Evolutionary conservation across 2,888 invertebrate genomes (phyloP).

Genomic region (Dascillus cervinus): DNA sequence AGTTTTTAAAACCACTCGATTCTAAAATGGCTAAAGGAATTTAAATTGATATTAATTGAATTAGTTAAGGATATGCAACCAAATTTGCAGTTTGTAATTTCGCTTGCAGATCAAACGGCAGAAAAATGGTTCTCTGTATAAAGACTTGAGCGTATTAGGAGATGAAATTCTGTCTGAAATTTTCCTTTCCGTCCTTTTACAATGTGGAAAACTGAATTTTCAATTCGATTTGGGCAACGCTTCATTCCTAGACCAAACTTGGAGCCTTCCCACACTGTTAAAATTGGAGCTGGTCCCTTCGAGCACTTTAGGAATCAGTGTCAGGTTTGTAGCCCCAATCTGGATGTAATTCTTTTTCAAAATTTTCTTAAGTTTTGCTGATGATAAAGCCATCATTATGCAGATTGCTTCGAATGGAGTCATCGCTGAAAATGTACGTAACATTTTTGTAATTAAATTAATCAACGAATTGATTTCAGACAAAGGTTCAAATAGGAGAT

Average conservation of each 20-base stretch:
- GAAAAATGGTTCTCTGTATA: slow-evolving; percentile 26
- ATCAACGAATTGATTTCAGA: slow-evolving; percentile 39
- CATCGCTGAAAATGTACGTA: slow-evolving; percentile 55
- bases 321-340: slow-evolving; percentile 40
- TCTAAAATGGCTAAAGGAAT: too few relatives aligned
- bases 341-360: slow-evolving; percentile 1
- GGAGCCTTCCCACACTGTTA: slow-evolving; percentile 50
- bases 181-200: slow-evolving; percentile 48
- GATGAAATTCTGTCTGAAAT: slow-evolving; percentile 57
- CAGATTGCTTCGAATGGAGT: slow-evolving; percentile 52
- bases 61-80: too few relatives aligned
- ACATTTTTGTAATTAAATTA: slow-evolving; percentile 1
- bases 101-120: slow-evolving; percentile 13
- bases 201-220: slow-evolving; percentile 46
- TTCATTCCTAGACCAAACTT: slow-evolving; percentile 55
- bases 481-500: slow-evolving; percentile 53
- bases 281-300: slow-evolving; percentile 56
- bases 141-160: slow-evolving; percentile 47
- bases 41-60: too few relatives aligned
- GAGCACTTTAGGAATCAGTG: slow-evolving; percentile 51
- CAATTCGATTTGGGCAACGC: slow-evolving; percentile 48
- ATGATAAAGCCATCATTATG: slow-evolving; percentile 52
- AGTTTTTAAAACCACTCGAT: too few relatives aligned
- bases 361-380: slow-evolving; percentile 45
- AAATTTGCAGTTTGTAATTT: slow-evolving; percentile 4